Conservation (phyloP, 2,113 vertebrate species). For the Eulacestoma nigropectus region DNA sequence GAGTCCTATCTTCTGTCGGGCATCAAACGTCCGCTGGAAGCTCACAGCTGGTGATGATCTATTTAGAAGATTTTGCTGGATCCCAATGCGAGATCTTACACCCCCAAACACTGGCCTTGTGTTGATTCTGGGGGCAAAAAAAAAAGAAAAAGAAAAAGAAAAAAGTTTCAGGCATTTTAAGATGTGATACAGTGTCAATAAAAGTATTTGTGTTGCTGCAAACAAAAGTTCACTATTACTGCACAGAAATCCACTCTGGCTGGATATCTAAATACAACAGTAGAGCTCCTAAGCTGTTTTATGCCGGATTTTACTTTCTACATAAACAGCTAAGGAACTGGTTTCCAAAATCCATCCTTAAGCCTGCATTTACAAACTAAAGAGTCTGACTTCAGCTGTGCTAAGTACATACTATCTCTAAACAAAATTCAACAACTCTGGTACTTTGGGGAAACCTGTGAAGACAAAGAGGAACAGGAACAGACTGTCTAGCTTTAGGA, state of each 20-base stretch:
- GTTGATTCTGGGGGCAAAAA: conserved; percentile 29
- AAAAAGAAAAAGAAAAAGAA: neutral
- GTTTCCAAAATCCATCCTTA: neutral
- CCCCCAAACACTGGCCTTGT: conserved; percentile 68
- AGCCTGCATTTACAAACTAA: neutral
- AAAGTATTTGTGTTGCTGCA: neutral
- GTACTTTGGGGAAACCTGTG: neutral
- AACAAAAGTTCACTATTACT: neutral
- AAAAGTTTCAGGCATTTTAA: neutral
- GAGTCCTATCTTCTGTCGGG: conserved; percentile 90
- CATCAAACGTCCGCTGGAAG: conserved; percentile 84
- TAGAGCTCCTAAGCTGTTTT: neutral
- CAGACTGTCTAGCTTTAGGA: neutral
- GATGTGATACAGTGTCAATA: neutral
- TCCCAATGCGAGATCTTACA: conserved; percentile 70
- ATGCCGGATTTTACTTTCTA: neutral
- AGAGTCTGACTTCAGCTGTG: neutral
- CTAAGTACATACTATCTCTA: neutral
- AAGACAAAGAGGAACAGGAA: neutral
- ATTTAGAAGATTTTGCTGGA: conserved; percentile 65
- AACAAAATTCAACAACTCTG: neutral
- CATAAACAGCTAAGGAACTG: neutral
- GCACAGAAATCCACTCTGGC: neutral
- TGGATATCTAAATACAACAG: neutral
- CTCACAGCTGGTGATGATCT: conserved; percentile 38